Evolutionary conservation across 2,797 vertebrate genomes (phyloP).

Genomic region (Chrysocyon brachyurus): DNA sequence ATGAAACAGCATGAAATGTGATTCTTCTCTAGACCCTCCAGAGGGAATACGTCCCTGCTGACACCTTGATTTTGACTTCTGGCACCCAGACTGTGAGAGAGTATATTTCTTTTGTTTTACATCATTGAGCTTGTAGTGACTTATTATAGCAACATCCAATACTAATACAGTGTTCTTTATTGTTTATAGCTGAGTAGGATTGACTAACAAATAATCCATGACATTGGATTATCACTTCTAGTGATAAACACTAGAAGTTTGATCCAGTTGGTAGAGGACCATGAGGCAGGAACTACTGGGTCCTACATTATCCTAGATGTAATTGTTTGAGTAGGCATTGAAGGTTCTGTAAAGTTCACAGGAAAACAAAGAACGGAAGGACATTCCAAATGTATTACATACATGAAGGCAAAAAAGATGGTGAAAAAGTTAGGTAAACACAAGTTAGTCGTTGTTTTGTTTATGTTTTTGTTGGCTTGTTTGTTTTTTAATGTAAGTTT

Average conservation of each 20-base stretch:
- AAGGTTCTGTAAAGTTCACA: neutral
- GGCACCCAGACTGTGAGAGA: neutral
- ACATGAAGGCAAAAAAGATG: neutral
- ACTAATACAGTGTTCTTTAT: neutral
- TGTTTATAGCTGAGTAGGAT: neutral
- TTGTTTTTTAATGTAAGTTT: neutral
- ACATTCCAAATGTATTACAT: neutral
- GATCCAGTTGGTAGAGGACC: neutral
- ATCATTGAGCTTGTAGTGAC: neutral
- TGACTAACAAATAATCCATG: neutral
- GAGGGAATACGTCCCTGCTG: fast-evolving
- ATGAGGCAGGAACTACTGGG: neutral
- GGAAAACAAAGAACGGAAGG: neutral
- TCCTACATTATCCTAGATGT: neutral
- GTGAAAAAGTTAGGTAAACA: neutral
- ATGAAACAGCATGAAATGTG: neutral
- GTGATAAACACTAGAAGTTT: neutral
- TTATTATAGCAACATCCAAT: neutral
- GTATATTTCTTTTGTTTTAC: neutral
- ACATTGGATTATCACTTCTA: too few species aligned
- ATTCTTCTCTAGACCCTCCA: neutral
- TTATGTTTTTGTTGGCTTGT: neutral
- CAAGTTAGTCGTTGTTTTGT: neutral
- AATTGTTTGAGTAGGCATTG: neutral
- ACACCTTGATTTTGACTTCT: neutral